A percentile compares a stretch with the other conserved stretches of the same genome.
Conservation (phyloP, 2,888 invertebrate genomes). For the Drosophila anceps region DNA sequence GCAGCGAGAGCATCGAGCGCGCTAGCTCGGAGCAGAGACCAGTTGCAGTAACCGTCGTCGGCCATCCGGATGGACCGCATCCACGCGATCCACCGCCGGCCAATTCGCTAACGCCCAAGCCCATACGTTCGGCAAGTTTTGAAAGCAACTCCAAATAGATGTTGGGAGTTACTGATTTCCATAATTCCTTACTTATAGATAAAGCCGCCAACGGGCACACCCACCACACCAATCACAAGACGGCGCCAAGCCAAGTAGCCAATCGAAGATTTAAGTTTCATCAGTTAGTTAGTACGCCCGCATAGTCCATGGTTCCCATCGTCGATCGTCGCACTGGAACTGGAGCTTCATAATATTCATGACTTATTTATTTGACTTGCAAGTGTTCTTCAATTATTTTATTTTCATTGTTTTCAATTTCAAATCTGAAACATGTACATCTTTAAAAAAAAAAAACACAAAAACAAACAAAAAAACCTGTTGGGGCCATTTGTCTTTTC, state of each 20-base stretch:
- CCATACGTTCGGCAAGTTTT: constrained; percentile 81
- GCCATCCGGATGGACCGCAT: constrained; percentile 82
- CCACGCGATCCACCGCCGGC: constrained; percentile 83
- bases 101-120: constrained; percentile 83
- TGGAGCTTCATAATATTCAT: constrained; percentile 31
- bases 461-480: neutral
- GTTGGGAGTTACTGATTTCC: neutral
- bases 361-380: constrained; percentile 19
- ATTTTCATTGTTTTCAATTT: constrained; percentile 29
- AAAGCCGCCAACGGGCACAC: constrained; percentile 83
- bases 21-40: constrained; percentile 85
- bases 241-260: constrained; percentile 77
- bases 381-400: constrained; percentile 29
- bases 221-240: constrained; percentile 83
- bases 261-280: constrained; percentile 50
- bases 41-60: constrained; percentile 86
- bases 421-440: constrained; percentile 43
- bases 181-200: constrained; percentile 61
- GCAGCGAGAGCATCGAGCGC: constrained; percentile 88
- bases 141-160: neutral
- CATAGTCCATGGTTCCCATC: constrained; percentile 11
- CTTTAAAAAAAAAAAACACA: constrained; percentile 46
- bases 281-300: constrained; percentile 43
- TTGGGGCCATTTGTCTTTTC: too few species aligned
- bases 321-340: constrained; percentile 17